Percentiles rank a stretch among this genome's conserved stretches.
These are phyloP conservation scores for Menidia beryllina DNA, from an alignment of 2,113 vertebrate species.

Conservation along the genomic window DNA sequence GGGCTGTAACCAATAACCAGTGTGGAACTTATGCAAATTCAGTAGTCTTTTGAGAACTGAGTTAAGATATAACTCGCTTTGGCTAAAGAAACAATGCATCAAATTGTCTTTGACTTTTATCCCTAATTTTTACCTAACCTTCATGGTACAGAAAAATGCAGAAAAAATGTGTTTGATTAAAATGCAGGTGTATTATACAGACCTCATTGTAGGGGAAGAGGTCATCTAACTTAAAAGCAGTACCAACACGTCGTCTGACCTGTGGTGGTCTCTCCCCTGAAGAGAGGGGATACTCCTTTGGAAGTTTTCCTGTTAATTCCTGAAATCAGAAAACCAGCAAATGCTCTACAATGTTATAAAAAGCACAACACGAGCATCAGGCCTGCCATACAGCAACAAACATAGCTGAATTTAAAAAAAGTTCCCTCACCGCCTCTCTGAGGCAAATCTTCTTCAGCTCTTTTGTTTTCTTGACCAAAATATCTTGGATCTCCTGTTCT, in stretches of 20 bases:
- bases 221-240: conserved; percentile 91
- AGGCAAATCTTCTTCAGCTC: conserved; percentile 96
- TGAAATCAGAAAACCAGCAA: conserved; percentile 63
- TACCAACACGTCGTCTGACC: conserved; percentile 90
- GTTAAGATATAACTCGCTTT: not conserved
- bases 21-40: too few species aligned
- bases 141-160: not conserved
- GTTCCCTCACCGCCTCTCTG: conserved; percentile 91
- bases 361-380: conserved; percentile 12
- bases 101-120: too few species aligned
- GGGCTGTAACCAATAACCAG: too few species aligned
- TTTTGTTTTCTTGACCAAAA: conserved; percentile 90
- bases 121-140: not conserved
- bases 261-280: conserved; percentile 91
- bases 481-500: conserved; percentile 91
- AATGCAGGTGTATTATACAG: conserved; percentile 17
- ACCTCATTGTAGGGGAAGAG: conserved; percentile 93
- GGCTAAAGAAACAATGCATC: not conserved
- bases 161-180: not conserved
- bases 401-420: conserved; percentile 5
- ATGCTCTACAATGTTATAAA: conserved; percentile 16
- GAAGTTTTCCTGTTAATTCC: conserved; percentile 95
- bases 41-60: not conserved
- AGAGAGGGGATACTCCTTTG: conserved; percentile 92
- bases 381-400: not conserved